phyloP scores from a whole-genome alignment of 2,113 vertebrate genomes.

The Sarotherodon lohbergeri region DNA sequence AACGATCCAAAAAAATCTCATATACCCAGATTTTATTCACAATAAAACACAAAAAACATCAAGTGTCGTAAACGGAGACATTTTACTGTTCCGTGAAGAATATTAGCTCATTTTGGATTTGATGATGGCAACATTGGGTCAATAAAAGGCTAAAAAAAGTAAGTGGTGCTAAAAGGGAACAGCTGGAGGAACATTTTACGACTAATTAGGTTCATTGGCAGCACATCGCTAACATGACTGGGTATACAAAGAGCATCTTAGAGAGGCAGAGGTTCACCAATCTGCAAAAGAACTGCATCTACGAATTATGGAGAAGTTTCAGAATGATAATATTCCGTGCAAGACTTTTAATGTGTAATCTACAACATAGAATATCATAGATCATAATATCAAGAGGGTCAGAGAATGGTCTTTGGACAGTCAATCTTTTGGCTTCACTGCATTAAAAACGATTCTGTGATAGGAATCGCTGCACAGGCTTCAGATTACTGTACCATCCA shows the following conservation, averaged over 20 bases:
- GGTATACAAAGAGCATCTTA: neutral
- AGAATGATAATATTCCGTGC: neutral
- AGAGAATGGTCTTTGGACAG: neutral
- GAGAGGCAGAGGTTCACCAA: neutral
- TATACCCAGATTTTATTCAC: neutral
- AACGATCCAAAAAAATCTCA: neutral
- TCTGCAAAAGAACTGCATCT: neutral
- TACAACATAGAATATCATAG: neutral
- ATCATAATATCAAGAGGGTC: neutral
- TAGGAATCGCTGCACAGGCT: fast-evolving
- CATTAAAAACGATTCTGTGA: neutral
- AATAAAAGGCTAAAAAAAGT: neutral
- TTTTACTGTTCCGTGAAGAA: neutral
- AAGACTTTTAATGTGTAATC: neutral
- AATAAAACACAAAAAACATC: neutral
- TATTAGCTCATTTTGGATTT: neutral
- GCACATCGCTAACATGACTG: neutral
- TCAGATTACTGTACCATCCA: fast-evolving
- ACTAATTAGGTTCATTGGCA: neutral
- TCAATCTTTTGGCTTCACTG: neutral
- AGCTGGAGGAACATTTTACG: neutral
- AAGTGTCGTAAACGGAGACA: neutral
- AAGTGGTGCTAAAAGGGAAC: neutral
- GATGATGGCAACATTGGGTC: neutral
- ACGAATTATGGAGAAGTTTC: neutral